Conservation (phyloP, 2,797 vertebrate genomes). For the Amphiprion clarkii region DNA sequence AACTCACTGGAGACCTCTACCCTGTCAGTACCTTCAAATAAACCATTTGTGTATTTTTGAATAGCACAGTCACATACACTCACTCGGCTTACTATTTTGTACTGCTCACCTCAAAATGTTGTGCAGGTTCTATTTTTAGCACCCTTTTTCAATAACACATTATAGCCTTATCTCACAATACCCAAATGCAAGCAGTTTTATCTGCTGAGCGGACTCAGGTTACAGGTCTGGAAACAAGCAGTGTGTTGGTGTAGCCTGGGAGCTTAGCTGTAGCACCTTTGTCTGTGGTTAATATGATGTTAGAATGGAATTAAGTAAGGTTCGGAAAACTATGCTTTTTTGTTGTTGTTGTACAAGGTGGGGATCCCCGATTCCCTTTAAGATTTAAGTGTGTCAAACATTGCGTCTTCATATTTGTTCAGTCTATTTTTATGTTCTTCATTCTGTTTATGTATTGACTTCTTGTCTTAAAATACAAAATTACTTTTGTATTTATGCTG, state of each 20-base stretch:
- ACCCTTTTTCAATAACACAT: conserved; percentile 56
- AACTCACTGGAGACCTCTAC: conserved; percentile 44
- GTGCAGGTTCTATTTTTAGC: conserved; percentile 68
- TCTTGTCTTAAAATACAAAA: not conserved
- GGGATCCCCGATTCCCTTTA: not conserved
- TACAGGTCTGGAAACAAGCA: conserved; percentile 48
- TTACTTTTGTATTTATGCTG: not conserved
- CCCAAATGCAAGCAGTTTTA: conserved; percentile 62
- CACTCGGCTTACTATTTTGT: conserved; percentile 27
- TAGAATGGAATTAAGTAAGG: not conserved
- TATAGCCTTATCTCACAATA: conserved; percentile 61
- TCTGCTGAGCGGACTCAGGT: conserved; percentile 44
- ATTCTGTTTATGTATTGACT: not conserved
- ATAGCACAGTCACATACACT: conserved; percentile 27
- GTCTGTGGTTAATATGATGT: conserved; percentile 3
- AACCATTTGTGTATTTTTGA: conserved; percentile 46
- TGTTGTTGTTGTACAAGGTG: not conserved
- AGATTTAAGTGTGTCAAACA: not conserved
- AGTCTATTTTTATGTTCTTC: not conserved
- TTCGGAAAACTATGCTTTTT: not conserved
- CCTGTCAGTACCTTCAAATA: conserved; percentile 61
- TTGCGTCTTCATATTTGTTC: too few relatives aligned
- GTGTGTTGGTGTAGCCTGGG: not conserved
- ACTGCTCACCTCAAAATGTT: conserved; percentile 54
- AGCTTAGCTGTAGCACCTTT: not conserved